These are phyloP conservation scores for Pitangus sulphuratus DNA, from an alignment of 2,797 vertebrate genomes.

Conservation along the genomic window DNA sequence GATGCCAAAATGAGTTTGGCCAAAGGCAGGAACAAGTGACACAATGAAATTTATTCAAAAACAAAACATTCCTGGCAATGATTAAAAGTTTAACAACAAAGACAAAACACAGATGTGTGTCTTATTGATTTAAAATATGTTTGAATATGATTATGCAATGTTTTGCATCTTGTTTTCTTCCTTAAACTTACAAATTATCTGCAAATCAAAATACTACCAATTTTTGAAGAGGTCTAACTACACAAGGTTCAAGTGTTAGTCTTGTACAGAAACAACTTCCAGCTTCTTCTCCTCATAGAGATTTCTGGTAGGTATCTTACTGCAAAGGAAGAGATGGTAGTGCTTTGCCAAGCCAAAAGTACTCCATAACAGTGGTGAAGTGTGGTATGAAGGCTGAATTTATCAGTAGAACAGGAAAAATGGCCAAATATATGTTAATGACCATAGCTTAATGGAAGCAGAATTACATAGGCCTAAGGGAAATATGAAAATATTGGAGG, in stretches of 20 bases:
- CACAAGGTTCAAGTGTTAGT: not conserved
- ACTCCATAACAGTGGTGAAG: not conserved
- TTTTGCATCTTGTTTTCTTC: not conserved
- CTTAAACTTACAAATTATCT: not conserved
- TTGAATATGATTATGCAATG: not conserved
- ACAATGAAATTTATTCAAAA: not conserved
- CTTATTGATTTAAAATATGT: not conserved
- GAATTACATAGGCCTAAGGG: not conserved
- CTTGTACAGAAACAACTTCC: not conserved
- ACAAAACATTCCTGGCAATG: not conserved
- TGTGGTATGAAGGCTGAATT: not conserved
- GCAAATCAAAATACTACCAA: not conserved
- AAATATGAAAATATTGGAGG: not conserved
- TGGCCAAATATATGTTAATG: not conserved
- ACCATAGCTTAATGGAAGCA: not conserved
- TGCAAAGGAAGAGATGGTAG: not conserved
- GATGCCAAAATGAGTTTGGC: not conserved
- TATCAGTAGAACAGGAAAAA: not conserved
- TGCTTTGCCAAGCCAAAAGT: not conserved
- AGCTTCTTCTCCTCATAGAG: not conserved
- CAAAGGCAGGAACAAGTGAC: not conserved
- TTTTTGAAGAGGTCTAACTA: not conserved
- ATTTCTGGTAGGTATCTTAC: not conserved
- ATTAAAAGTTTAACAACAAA: not conserved
- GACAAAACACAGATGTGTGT: not conserved